Evolutionary conservation across 2,888 invertebrate genomes (phyloP), one percentile per base, ranked within the genome.

Genomic region (Cyclophora albipunctata): DNA sequence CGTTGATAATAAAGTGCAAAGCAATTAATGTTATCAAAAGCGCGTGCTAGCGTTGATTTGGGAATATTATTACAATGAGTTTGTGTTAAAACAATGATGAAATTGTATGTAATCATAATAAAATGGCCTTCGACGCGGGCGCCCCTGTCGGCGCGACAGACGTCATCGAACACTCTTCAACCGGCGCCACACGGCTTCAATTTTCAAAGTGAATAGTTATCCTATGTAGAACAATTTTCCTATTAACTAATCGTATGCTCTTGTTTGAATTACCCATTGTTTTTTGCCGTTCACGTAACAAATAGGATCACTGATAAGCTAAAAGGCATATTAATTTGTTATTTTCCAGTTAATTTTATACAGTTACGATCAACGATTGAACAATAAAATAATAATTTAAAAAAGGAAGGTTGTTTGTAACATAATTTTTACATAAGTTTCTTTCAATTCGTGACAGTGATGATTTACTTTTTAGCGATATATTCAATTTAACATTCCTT

Each of bases 61-160:
- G 60, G 52, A 51, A 47, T 53, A 54, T 48, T 48, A 42, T 52
- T 50, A 47, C 48, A 50, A 57, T 53, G 57, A 63, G 55, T 59
- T 52, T 60, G 59, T 59, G 69, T 62, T 65, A 63, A 68, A 69
- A 65, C 60, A 66, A 64, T 67, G 63, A 67, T 71, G 64, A 71
- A 75, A 75, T 73, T 70, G 66, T 63, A 71, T 61, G 68, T 71
- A 75, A 78, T 74, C 53, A 54, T 50, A 60, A 54, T 51, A 60
- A 51, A 51, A 53, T 71, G 78, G 68, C 79, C 80, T 78, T 79
- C 74, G 61, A 4, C 49, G 65, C 69, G 68, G 69, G 66, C 77
- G 71, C 65, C 74, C 64, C 54, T 53, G 58, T 33, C 52, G 53
- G 51, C 48, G 50, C 53, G 66, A 55, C 63, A 58, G 60, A 61